Evolutionary conservation across 2,113 vertebrate genomes (phyloP), one percentile per base, ranked within the genome.

Genomic region (Proteles cristata): DNA sequence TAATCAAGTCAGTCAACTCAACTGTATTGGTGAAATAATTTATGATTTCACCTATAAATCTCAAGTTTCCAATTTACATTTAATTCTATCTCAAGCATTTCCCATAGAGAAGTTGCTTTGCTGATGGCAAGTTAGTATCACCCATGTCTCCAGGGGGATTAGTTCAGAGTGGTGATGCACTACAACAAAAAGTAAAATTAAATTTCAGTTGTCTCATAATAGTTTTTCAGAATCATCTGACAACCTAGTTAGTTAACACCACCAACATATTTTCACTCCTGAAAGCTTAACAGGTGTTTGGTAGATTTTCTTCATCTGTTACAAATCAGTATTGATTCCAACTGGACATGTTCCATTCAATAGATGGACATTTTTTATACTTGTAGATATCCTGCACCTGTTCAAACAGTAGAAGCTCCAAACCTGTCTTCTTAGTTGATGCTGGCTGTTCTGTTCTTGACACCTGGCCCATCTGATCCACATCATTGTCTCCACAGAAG

Each of bases 271-370:
- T 97, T 77, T 85, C 31, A 79, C 77, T 93, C 97, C 66, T 69
- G 86, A 63, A 97, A 98, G 86, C 83, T 73, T 98, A 98, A 97
- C 98, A 98, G 97, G 98, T 98, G 97, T 97, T 98, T 97, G 93
- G 96, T 98, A 96, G 85, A 98, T 98, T 98, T 98, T 93, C 89
- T 96, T 98, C 95, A 98, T 98, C 98, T 98, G 97, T 84, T 97
- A 25, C 2, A 45, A 97, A 92, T 98, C 96, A 55, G 69, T 92
- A 65, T 33, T 11, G 91, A 97, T 85, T 93, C 96, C 97, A 98
- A 3, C 50, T 98, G 98, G 98, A 98, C 33, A 26, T 84, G 35
- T 96, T 98, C 97, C 97, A 84, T 85, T 93, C 77, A 5, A 1
- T 74, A 96, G 76, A 95, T 10, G 6, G 88, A 80, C 96, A 96